phyloP scores from a whole-genome alignment of 2,888 invertebrate species.

The Drosophila setosimentum region DNA sequence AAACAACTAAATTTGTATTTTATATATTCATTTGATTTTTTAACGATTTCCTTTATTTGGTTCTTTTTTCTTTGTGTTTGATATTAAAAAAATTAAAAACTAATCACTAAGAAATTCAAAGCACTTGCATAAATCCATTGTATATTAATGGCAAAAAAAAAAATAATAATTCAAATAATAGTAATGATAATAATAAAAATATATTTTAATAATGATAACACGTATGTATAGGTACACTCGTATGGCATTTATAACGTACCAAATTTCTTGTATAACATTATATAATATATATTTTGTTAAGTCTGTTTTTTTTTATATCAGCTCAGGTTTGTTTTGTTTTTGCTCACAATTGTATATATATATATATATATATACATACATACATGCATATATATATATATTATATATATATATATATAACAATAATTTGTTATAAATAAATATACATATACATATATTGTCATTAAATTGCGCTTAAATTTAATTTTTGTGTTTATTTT shows the following conservation, averaged over 20 bases:
- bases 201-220: slow-evolving; percentile 27
- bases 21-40: slow-evolving; percentile 15
- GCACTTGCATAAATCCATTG: slow-evolving; percentile 22
- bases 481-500: slow-evolving; percentile 19
- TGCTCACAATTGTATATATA: slow-evolving; percentile 42
- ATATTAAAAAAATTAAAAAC: slow-evolving; percentile 36
- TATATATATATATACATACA: too few relatives aligned
- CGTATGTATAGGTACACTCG: slow-evolving; percentile 42
- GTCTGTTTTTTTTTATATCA: slow-evolving; percentile 61
- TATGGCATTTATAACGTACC: slow-evolving; percentile 35
- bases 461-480: slow-evolving; percentile 54
- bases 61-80: slow-evolving; percentile 21
- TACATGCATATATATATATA: too few relatives aligned
- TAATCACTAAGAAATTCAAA: slow-evolving; percentile 54
- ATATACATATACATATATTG: slow-evolving; percentile 47
- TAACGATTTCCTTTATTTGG: slow-evolving; percentile 12
- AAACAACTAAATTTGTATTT: slow-evolving; percentile 22
- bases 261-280: slow-evolving; percentile 31
- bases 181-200: slow-evolving; percentile 1
- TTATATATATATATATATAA: slow-evolving; percentile 19
- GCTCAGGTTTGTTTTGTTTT: slow-evolving; percentile 31
- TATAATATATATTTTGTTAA: slow-evolving; percentile 51
- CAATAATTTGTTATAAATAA: slow-evolving; percentile 7
- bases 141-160: slow-evolving; percentile 10
- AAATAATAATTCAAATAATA: slow-evolving; percentile 6